These are phyloP conservation scores for Gyrodactylus bullatarudis DNA, from an alignment of 1,140 invertebrate genomes.

Conservation along the genomic window DNA sequence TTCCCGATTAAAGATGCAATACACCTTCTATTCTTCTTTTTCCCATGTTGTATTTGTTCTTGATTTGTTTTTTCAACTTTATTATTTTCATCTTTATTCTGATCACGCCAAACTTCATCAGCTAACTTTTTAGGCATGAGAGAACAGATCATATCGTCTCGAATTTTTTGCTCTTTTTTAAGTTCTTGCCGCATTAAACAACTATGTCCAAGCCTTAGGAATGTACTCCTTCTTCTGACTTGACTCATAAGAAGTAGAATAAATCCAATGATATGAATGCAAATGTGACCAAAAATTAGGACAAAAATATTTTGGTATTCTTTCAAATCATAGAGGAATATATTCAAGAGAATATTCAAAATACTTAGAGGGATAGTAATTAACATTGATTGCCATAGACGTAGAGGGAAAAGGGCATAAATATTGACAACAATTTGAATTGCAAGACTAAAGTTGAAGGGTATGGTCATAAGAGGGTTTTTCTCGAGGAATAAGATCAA, in stretches of 20 bases:
- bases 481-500: background rate
- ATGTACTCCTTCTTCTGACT: background rate
- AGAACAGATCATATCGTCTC: constrained; percentile 1
- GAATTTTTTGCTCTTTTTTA: background rate
- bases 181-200: background rate
- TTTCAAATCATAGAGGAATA: background rate
- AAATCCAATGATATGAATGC: background rate
- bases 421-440: background rate
- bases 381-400: background rate
- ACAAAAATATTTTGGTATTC: background rate
- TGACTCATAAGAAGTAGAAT: background rate
- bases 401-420: background rate
- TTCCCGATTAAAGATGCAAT: background rate
- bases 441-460: background rate
- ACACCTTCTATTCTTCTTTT: background rate
- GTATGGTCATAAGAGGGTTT: background rate
- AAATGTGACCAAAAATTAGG: background rate
- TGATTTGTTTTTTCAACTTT: background rate
- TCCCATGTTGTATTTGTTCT: background rate
- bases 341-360: background rate
- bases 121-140: background rate
- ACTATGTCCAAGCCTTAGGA: background rate
- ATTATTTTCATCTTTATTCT: background rate
- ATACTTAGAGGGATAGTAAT: background rate
- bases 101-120: background rate